Conservation (phyloP, 1,140 invertebrate genomes). For the Cotesia glomerata region DNA sequence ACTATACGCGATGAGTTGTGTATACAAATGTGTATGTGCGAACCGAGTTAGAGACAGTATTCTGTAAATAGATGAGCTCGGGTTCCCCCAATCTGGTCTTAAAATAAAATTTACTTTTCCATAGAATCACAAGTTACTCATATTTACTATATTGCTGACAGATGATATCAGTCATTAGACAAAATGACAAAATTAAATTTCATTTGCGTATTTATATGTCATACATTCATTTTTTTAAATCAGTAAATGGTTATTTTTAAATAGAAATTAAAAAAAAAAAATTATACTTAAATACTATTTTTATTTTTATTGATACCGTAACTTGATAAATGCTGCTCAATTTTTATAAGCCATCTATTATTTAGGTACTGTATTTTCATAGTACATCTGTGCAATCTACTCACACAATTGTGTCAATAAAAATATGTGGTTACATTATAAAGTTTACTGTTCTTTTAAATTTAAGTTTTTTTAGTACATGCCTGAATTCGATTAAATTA, state of each 20-base stretch:
- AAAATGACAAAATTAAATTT: slow-evolving; percentile 6
- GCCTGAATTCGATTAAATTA: too few species aligned
- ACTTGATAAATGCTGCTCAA: too few species aligned
- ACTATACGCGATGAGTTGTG: not conserved
- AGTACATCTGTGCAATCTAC: slow-evolving; percentile 42
- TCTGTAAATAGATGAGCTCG: slow-evolving; percentile 56
- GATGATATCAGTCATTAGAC: slow-evolving; percentile 14
- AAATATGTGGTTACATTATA: not conserved
- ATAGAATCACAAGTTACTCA: slow-evolving; percentile 24
- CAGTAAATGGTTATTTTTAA: too few species aligned
- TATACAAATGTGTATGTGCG: not conserved
- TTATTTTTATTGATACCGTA: too few species aligned
- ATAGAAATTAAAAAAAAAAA: too few species aligned
- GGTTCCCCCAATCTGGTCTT: slow-evolving; percentile 48
- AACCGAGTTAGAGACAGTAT: slow-evolving; percentile 47
- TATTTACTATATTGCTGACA: slow-evolving; percentile 14
- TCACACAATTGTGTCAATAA: slow-evolving; percentile 46
- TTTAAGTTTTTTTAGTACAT: not conserved
- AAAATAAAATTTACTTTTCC: slow-evolving; percentile 50
- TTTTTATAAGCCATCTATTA: too few species aligned
- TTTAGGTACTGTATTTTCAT: too few species aligned
- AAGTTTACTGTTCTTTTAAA: not conserved
- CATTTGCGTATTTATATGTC: not conserved
- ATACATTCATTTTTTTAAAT: not conserved
- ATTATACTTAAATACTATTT: too few species aligned